Evolutionary conservation across 2,797 vertebrate species (phyloP), one percentile per base, ranked within the genome.

Genomic region (Tauraco hartlaubi): DNA sequence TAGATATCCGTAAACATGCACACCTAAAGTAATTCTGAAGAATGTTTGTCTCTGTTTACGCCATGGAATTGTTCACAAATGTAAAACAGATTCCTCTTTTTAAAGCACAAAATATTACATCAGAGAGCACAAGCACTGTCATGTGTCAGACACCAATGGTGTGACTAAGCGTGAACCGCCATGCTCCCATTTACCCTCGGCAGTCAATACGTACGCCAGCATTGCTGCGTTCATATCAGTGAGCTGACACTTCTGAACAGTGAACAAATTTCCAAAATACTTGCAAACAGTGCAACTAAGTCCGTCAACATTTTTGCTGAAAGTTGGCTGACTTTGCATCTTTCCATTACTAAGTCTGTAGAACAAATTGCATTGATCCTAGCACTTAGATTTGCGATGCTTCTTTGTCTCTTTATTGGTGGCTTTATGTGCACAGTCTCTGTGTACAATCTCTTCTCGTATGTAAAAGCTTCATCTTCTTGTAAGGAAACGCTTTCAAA

Each of bases 131-230:
- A 68, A 83, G 9, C 23, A 10, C 29, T 43, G 5, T 41, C 35
- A 31, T 2, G 4, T 17, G 2, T 58, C 43, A 68, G 46, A 59
- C 20, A 23, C 28, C 71, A 22, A 31, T 59, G 29, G 17, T 77
- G 15, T n/a, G n/a, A n/a, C 11, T 51, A 39, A 58, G 20, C 29
- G 5, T 71, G 61, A 49, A 9, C 49, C 67, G 49, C 26, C 43
- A n/a, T 0, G 1, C 8, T 77, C 8, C 69, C 51, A 0, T 62
- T 84, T 66, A n/a, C 7, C 21, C 14, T 71, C 9, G 49, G 26
- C 26, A 77, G 37, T 56, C 46, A 62, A 4, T 55, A 12, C 8
- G 10, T 31, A 35, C 12, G 14, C 51, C 48, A 62, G 11, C n/a
- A 26, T 61, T 44, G 43, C 43, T 74, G 2, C 28, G 12, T 77